These are phyloP conservation scores for Alces alces DNA, from an alignment of 2,113 vertebrate genomes.

Conservation along the genomic window DNA sequence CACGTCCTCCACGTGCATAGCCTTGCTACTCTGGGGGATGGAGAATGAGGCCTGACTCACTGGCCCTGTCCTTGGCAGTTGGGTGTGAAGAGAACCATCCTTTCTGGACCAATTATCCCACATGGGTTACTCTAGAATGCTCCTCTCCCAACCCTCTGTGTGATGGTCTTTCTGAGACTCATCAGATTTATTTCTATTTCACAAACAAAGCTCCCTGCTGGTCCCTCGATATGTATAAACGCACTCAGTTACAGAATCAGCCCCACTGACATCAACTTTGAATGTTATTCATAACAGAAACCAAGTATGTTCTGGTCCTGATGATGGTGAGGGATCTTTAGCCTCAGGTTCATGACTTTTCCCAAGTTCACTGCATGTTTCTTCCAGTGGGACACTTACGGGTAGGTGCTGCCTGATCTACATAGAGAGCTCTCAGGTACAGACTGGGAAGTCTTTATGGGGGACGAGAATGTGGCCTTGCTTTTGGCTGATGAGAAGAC, in stretches of 20 bases:
- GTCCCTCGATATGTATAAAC: background rate
- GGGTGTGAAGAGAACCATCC: background rate
- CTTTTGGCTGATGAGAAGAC: background rate
- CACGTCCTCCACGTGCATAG: accelerated
- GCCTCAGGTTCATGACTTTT: background rate
- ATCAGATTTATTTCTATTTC: background rate
- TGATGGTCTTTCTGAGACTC: background rate
- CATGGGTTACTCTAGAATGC: background rate
- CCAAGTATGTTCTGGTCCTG: background rate
- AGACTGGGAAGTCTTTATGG: accelerated
- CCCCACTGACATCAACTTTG: background rate
- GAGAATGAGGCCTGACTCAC: background rate
- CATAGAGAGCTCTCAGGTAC: background rate
- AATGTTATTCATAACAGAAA: background rate
- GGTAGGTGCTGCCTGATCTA: background rate
- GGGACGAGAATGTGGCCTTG: background rate
- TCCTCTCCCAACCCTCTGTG: background rate
- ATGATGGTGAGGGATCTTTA: background rate
- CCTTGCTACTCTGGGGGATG: accelerated
- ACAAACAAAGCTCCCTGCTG: background rate
- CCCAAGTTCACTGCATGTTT: background rate
- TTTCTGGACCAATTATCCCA: background rate
- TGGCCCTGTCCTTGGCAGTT: background rate
- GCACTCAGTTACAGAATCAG: no score
- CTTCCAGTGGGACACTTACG: background rate